phyloP scores from a whole-genome alignment of 2,113 vertebrate species.

The Hemiprocne comata region DNA sequence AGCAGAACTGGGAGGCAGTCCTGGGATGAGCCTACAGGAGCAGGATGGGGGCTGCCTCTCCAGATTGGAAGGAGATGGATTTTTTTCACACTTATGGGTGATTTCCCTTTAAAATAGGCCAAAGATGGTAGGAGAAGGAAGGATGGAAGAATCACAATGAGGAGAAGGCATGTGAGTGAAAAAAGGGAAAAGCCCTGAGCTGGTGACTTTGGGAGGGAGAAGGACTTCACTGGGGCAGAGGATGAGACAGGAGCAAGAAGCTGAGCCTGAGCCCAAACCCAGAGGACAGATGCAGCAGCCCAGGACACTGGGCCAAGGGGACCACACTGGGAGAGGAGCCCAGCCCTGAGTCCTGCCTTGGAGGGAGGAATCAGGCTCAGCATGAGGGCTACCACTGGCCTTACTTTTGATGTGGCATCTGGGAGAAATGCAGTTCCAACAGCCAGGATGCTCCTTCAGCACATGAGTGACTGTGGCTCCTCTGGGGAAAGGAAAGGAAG shows the following conservation, averaged over 20 bases:
- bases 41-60: not conserved
- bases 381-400: not conserved
- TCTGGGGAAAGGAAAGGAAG: not conserved
- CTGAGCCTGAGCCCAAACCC: not conserved
- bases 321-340: not conserved
- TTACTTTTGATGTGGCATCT: not conserved
- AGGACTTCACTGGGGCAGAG: not conserved
- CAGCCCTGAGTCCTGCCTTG: rapidly evolving
- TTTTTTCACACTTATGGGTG: not conserved
- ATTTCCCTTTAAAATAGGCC: not conserved
- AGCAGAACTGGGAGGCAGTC: rapidly evolving
- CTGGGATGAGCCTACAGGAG: not conserved
- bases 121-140: not conserved
- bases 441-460: not conserved
- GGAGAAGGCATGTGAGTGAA: not conserved
- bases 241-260: not conserved
- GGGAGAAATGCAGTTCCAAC: not conserved
- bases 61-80: not conserved
- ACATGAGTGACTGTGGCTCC: rapidly evolving
- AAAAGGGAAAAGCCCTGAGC: not conserved
- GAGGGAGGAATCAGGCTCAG: not conserved
- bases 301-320: rapidly evolving
- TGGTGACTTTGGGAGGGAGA: not conserved
- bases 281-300: not conserved
- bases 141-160: not conserved